Percentiles rank a stretch among this genome's conserved stretches.
These are phyloP conservation scores for Irena cyanogastra DNA, from an alignment of 2,113 vertebrate species.

Conservation along the genomic window DNA sequence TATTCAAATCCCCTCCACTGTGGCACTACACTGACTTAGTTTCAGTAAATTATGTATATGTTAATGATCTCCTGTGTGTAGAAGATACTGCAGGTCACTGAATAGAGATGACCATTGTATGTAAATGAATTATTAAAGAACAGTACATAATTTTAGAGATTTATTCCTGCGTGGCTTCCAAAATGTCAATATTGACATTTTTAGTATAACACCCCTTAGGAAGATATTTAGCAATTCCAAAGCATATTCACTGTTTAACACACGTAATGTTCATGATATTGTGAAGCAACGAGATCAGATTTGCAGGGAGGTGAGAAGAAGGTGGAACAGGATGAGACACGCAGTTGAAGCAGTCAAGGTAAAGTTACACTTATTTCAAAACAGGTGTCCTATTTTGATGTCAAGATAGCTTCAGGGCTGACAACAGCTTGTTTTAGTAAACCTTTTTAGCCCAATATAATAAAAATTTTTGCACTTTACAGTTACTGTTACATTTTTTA, in stretches of 20 bases:
- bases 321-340: background rate
- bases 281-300: background rate
- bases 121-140: background rate
- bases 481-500: background rate
- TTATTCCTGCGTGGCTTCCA: background rate
- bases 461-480: background rate
- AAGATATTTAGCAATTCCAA: background rate
- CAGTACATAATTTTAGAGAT: background rate
- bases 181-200: background rate
- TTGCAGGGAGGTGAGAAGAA: background rate
- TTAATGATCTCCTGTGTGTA: background rate
- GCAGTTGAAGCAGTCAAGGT: background rate
- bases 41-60: background rate
- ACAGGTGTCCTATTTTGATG: background rate
- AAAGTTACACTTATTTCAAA: background rate
- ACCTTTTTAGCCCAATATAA: background rate
- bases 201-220: background rate
- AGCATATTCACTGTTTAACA: background rate
- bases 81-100: background rate
- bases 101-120: background rate
- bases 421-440: background rate
- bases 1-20: background rate
- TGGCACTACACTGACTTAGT: background rate
- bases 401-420: background rate
- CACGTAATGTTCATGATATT: background rate